A percentile compares a stretch with the other conserved stretches of the same genome.
Conservation (phyloP, 2,888 invertebrate species). For the Aspidapion aeneum region DNA sequence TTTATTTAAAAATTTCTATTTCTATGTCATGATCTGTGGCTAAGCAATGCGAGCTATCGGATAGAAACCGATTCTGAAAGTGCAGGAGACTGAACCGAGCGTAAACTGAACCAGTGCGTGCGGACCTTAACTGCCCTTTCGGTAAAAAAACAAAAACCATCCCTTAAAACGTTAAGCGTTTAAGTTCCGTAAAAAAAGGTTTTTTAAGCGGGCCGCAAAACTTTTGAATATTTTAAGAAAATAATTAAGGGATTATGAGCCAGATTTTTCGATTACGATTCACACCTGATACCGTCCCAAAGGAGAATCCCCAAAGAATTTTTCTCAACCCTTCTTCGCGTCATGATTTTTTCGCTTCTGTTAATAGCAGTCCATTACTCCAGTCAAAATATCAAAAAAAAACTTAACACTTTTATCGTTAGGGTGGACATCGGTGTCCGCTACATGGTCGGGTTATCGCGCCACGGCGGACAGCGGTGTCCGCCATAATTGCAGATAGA, state of each 20-base stretch:
- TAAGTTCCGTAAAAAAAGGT: background rate
- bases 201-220: slow-evolving; percentile 12
- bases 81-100: no score
- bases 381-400: no score
- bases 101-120: no score
- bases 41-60: no score
- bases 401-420: no score
- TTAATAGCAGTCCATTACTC: background rate
- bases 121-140: background rate
- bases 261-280: slow-evolving; percentile 41
- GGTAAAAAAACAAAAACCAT: background rate
- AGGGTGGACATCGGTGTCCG: no score
- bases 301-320: slow-evolving; percentile 18
- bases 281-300: slow-evolving; percentile 39
- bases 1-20: no score
- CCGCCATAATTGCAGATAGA: no score
- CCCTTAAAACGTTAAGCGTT: background rate
- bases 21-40: no score
- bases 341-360: slow-evolving; percentile 11
- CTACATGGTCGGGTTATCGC: no score
- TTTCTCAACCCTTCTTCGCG: slow-evolving; percentile 24
- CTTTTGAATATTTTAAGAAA: slow-evolving; percentile 40
- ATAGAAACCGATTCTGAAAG: no score
- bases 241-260: slow-evolving; percentile 42
- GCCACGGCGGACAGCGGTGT: no score